Percentiles rank a stretch among this genome's conserved stretches.
Conservation (phyloP, 2,113 vertebrate species). For the Gasterosteus nipponicus region DNA sequence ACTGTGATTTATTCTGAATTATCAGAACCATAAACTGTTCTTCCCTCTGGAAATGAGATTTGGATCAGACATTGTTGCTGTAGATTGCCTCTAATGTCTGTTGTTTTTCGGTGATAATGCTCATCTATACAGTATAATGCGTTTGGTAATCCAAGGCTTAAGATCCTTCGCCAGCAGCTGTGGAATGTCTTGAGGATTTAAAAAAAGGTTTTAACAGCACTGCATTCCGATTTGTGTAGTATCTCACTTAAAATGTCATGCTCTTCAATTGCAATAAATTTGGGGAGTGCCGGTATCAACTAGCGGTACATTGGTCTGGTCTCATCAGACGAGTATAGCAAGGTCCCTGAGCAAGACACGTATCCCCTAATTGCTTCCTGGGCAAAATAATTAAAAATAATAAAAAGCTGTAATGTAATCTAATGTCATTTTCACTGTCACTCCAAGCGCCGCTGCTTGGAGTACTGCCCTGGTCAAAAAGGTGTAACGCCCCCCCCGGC, state of each 20-base stretch:
- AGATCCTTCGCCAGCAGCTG: not conserved
- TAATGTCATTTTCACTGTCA: no score
- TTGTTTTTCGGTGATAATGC: constrained; percentile 9
- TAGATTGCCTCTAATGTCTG: constrained; percentile 31
- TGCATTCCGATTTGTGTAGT: not conserved
- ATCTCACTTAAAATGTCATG: not conserved
- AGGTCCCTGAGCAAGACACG: no score
- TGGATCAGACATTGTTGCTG: not conserved
- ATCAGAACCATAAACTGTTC: not conserved
- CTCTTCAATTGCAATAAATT: not conserved
- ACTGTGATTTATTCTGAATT: constrained; percentile 8
- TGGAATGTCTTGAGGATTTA: not conserved
- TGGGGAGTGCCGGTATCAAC: not conserved
- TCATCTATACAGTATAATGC: constrained; percentile 17
- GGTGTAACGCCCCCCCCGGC: no score
- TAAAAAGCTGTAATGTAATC: no score
- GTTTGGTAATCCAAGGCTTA: constrained; percentile 7
- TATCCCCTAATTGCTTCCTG: no score
- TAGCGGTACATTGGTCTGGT: not conserved
- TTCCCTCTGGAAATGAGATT: not conserved
- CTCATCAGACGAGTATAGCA: not conserved
- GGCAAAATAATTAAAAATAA: no score
- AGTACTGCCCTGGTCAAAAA: no score
- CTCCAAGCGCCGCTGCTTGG: no score
- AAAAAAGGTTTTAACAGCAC: not conserved